Evolutionary conservation across 2,113 vertebrate species (phyloP), one percentile per base, ranked within the genome.

Genomic region (Diadophis punctatus): DNA sequence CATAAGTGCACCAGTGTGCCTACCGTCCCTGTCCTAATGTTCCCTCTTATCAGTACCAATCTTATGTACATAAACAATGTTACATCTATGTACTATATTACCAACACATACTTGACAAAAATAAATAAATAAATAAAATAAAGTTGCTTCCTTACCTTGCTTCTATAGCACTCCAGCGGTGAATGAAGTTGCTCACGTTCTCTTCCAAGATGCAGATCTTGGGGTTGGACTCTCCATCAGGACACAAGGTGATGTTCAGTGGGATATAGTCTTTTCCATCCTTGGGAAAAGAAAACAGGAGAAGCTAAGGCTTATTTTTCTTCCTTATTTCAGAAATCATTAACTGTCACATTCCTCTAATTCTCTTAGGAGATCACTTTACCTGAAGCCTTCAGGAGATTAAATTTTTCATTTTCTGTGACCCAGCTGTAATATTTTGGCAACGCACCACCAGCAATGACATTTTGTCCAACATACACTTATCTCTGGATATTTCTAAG

Each of bases 261-360:
- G 99, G 99, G 93, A 99, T 99, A 80, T 99, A 99, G 95, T 99
- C 98, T 95, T 99, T 99, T 5, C 99, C 99, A 94, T 99, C 98
- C 99, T 99, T 43, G 51, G 9, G 34, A n/a, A 90, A 51, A 93
- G 86, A 84, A 46, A 90, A 91, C 0, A 34, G 51, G 88, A 51
- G 5, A 43, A 74, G 46, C 53, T n/a, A 93, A 48, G 53, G 9
- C 49, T 0, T 14, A 58, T 85, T 53, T 52, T 87, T 90, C 27
- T 80, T 68, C 10, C 34, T 87, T 74, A 18, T 7, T 0, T 48
- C 10, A n/a, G 48, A 11, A 46, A 16, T 34, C 20, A 43, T 86
- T 88, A 86, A 46, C 88, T 52, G 6, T n/a, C 85, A 60, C 0
- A 7, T 90, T 94, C 51, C 48, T 43, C 22, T 86, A 56, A 63